Conservation (phyloP, 2,888 invertebrate genomes). For the Drosophila prolongata region DNA sequence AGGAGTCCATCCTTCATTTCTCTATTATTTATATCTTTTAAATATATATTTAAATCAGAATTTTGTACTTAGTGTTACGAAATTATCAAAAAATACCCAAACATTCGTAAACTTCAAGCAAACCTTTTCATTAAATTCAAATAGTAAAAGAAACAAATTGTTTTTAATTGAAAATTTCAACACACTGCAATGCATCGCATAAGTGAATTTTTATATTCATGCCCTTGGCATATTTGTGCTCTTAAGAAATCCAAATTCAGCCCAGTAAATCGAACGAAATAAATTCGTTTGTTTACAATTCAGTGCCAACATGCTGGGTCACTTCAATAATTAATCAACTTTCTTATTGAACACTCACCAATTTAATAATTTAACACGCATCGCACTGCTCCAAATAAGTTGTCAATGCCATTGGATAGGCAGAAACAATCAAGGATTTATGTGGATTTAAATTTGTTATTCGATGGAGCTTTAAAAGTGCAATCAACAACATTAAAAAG, state of each 20-base stretch:
- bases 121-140: too few species aligned
- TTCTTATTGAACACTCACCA: conserved; percentile 12
- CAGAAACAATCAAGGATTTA: conserved; percentile 19
- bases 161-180: neutral
- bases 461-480: conserved; percentile 8
- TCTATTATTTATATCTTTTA: too few species aligned
- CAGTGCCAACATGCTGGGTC: neutral
- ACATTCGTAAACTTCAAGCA: too few species aligned
- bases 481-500: conserved; percentile 21
- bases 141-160: too few species aligned
- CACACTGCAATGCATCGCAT: neutral
- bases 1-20: too few species aligned
- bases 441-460: conserved; percentile 10
- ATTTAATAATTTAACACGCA: conserved; percentile 29
- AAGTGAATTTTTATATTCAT: conserved; percentile 2
- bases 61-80: too few species aligned
- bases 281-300: conserved; percentile 5
- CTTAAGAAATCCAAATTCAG: neutral
- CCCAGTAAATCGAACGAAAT: neutral
- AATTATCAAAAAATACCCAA: too few species aligned
- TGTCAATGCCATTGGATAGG: conserved; percentile 15
- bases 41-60: too few species aligned
- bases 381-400: conserved; percentile 21
- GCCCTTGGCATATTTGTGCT: conserved; percentile 1
- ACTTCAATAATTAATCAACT: conserved; percentile 27